Percentiles rank a stretch among this genome's conserved stretches.
Evolutionary conservation across 92 coral and sea anemone species (phyloP).

Genomic region (Actinernus sp.): DNA sequence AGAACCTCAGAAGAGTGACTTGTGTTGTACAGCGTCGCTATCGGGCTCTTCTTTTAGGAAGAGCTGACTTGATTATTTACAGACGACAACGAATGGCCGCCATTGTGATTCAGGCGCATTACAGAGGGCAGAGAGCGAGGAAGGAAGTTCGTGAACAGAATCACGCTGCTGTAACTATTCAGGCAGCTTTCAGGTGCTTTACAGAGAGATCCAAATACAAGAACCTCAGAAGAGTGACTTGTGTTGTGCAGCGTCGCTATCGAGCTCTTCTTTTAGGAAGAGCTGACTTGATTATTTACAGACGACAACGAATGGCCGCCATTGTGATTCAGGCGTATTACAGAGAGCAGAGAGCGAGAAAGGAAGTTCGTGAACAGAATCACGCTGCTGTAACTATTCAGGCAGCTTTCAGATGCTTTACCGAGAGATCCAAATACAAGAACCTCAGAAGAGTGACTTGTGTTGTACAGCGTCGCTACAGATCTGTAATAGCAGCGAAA

Average conservation of each 20-base stretch:
- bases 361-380: constrained; percentile 23
- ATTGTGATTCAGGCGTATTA: constrained; percentile 66
- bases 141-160: constrained; percentile 17
- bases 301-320: constrained; percentile 39
- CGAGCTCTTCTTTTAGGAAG: constrained; percentile 49
- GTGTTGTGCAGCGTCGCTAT: constrained; percentile 53
- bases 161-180: constrained; percentile 37
- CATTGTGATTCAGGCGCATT: constrained; percentile 50
- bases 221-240: constrained; percentile 45
- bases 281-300: constrained; percentile 21
- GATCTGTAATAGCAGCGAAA: constrained; percentile 29
- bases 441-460: constrained; percentile 41
- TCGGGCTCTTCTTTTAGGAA: constrained; percentile 29
- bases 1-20: constrained; percentile 14
- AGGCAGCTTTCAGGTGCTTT: constrained; percentile 67
- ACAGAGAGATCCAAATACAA: constrained; percentile 40
- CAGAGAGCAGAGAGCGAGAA: constrained; percentile 47
- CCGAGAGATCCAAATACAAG: constrained; percentile 5
- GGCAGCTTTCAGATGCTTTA: constrained; percentile 34
- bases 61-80: constrained; percentile 52
- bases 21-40: constrained; percentile 52
- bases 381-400: constrained; percentile 67
- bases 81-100: constrained; percentile 16
- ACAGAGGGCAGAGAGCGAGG: constrained; percentile 35
- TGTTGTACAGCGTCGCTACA: constrained; percentile 68